Base-by-base conservation (phyloP, 2,797 vertebrate genomes). In the Poecile montanus region DNA sequence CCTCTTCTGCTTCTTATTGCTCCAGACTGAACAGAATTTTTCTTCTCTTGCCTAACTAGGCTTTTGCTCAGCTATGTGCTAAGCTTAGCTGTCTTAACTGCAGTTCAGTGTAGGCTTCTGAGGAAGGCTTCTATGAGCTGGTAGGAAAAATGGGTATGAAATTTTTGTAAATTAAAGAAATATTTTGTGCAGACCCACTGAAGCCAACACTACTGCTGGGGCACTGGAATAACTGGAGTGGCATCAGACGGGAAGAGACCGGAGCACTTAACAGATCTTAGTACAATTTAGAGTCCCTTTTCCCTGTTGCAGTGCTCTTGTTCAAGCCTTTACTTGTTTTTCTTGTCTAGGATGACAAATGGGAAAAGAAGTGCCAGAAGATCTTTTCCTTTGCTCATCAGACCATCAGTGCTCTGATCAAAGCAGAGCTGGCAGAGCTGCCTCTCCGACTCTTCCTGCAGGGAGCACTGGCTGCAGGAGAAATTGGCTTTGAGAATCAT, bases 311-410 rank as follows among this genome's bases (percentile, higher is more conserved):
- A 44, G 0, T 56, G 26, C 16, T 60, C n/a, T 60, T 72, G 19
- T 93, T 78, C 56, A 84, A 66, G 12, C 14, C 79, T 81, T 66
- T 34, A 42, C 40, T 91, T 77, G 15, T 68, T 93, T 79, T 67
- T 32, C 66, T 74, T 68, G 66, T 63, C 53, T 89, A 99, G 99
- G 99, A 99, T 95, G 99, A 99, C 97, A 99, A 99, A 95, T 99
- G 99, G 99, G 99, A 99, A 91, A 99, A 99, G 97, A 99, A 99
- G 93, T 99, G 99, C 96, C 99, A 99, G 98, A 99, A 99, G 98
- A 99, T 99, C 93, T 99, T 99, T 92, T 99, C 99, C 0, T 99
- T 99, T 75, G 99, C 99, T 83, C 99, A 99, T 96, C 99, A 99
- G 98, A 99, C 99, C 90, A 99, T 99, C 97, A 99, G 99, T 74